Evolutionary conservation across 2,113 vertebrate genomes (phyloP).

Genomic region (Phalacrocorax carbo): DNA sequence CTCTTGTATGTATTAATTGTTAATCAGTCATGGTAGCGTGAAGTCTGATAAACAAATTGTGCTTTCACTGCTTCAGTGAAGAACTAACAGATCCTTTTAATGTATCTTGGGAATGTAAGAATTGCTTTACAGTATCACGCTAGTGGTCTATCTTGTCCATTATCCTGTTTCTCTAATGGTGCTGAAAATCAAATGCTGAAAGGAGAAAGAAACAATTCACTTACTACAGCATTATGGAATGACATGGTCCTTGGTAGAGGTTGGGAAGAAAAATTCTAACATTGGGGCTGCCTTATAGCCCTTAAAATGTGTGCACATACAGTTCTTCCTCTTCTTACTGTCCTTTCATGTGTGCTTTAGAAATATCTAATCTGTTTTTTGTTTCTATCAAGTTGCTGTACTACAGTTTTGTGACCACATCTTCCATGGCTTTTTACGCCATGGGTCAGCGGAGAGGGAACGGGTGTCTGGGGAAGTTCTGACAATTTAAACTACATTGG

Average conservation of each 20-base stretch:
- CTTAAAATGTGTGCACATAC: background rate
- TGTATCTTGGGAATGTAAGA: background rate
- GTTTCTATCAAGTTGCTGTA: background rate
- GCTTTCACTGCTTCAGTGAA: background rate
- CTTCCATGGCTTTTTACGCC: background rate
- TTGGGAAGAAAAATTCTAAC: background rate
- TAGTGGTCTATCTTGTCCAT: background rate
- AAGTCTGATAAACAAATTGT: constrained; percentile 35
- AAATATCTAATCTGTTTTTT: background rate
- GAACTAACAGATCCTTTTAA: background rate
- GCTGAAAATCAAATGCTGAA: constrained; percentile 6
- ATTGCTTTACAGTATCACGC: background rate
- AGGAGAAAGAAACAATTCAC: background rate
- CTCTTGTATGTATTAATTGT: constrained; percentile 37
- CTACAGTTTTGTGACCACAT: accelerated
- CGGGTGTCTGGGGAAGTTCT: background rate
- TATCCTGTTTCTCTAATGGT: background rate
- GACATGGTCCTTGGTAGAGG: background rate
- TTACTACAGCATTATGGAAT: background rate
- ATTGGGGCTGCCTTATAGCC: background rate
- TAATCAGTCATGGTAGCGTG: constrained; percentile 18
- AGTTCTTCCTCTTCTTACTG: background rate
- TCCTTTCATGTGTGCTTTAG: background rate
- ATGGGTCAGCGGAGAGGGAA: background rate
- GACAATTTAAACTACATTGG: background rate